Conservation (phyloP, 2,888 invertebrate species). For the Torymus aiolomorphi region DNA sequence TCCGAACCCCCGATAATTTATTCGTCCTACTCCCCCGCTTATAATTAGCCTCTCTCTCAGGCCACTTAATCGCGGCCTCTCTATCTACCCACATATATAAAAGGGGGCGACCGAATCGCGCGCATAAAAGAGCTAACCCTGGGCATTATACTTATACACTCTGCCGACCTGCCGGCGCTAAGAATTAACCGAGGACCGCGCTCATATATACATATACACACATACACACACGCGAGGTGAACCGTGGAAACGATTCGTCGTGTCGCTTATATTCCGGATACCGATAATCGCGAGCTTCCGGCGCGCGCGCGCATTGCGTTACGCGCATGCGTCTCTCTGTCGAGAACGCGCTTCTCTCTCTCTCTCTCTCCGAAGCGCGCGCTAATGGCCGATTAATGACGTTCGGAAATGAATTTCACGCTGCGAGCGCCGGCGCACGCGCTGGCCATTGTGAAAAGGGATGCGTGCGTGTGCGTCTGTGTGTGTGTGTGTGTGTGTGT, state of each 20-base stretch:
- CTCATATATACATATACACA: too few relatives aligned
- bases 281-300: constrained; percentile 74
- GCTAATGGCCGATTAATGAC: constrained; percentile 57
- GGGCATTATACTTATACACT: constrained; percentile 10
- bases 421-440: background rate
- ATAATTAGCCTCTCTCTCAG: constrained; percentile 10
- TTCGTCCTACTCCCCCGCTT: background rate
- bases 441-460: background rate
- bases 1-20: constrained; percentile 24
- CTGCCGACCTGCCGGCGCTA: too few relatives aligned
- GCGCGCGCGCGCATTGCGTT: constrained; percentile 65
- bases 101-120: background rate
- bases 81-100: background rate
- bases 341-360: too few relatives aligned
- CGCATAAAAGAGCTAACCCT: background rate
- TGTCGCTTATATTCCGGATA: constrained; percentile 70
- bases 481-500: too few relatives aligned
- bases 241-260: constrained; percentile 75
- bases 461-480: background rate
- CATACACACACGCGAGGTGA: constrained; percentile 63
- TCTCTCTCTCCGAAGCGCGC: background rate
- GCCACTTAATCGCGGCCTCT: constrained; percentile 21
- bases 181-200: too few relatives aligned
- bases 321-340: constrained; percentile 57
- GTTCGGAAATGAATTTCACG: constrained; percentile 58